Base-by-base conservation (phyloP, 2,797 vertebrate genomes). In the Enteromius paludinosus region DNA sequence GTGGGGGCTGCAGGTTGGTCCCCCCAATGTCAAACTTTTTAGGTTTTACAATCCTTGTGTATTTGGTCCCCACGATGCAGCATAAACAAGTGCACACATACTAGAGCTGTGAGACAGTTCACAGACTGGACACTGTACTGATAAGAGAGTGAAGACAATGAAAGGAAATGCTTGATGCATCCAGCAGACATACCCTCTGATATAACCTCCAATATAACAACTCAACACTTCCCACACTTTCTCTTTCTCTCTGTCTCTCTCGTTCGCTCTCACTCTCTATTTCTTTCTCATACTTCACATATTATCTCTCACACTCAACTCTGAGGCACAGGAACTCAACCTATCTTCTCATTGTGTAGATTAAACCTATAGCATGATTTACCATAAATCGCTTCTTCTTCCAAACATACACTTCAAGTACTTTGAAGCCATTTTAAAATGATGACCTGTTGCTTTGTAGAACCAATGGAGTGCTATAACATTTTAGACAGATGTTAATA, bases 141-240 rank as follows among this genome's bases (percentile, higher is more conserved):
- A 93, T 87, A 88, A 84, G 82, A 86, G 81, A 88, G 87, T 86
- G 89, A 87, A 90, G 91, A 94, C 92, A 94, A 94, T 93, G 88
- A 92, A 87, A 90, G 92, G 93, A 94, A 93, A 77, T 86, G 59
- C 61, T 76, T 86, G 85, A 91, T 11, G 78, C 87, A 87, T 90
- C 87, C 86, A 68, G 83, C 73, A 78, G 85, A 84, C 69, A 73
- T 72, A 85, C 68, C 85, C 75, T 65, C 28, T 70, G 66, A 87
- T 83, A 87, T 81, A 82, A 23, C 84, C 85, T 79, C 61, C 1
- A 75, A 71, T 73, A 49, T 69, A 82, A 65, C 28, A 59, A n/a
- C 80, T 54, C 5, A 82, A 75, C 70, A 75, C 30, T 54, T 56
- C 10, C 33, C 65, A 69, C 49, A 56, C 30, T 45, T 41, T 76